Conservation (phyloP, 2,113 vertebrate genomes). For the Tyto alba region DNA sequence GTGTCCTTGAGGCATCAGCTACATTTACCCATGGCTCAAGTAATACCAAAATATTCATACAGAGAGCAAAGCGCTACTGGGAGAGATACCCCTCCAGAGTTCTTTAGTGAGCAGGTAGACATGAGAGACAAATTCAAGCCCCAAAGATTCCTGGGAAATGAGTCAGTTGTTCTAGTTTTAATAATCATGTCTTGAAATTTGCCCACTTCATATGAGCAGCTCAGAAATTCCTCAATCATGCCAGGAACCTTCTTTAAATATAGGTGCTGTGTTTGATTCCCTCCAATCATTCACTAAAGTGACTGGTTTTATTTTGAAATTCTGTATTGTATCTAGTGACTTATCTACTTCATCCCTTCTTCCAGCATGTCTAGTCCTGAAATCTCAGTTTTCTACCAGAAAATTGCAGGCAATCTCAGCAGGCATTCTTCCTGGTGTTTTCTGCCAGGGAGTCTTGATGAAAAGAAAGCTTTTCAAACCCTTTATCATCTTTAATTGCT, state of each 20-base stretch:
- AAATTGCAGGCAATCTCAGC: neutral
- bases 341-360: neutral
- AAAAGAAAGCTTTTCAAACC: conserved; percentile 4
- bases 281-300: neutral
- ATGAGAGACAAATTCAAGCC: neutral
- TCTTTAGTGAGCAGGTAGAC: neutral
- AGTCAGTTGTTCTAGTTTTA: neutral
- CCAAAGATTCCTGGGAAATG: neutral
- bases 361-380: neutral
- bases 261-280: neutral
- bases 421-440: neutral
- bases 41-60: neutral
- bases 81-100: neutral
- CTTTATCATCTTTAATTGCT: conserved; percentile 7
- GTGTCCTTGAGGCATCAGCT: neutral
- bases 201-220: neutral
- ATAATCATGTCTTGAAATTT: neutral
- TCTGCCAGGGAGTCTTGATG: neutral
- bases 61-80: neutral
- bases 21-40: neutral
- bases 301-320: neutral
- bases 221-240: neutral
- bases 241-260: neutral
- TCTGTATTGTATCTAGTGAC: neutral
- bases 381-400: neutral